phyloP scores from a whole-genome alignment of 2,888 invertebrate genomes.

The Synergus japonicus region DNA sequence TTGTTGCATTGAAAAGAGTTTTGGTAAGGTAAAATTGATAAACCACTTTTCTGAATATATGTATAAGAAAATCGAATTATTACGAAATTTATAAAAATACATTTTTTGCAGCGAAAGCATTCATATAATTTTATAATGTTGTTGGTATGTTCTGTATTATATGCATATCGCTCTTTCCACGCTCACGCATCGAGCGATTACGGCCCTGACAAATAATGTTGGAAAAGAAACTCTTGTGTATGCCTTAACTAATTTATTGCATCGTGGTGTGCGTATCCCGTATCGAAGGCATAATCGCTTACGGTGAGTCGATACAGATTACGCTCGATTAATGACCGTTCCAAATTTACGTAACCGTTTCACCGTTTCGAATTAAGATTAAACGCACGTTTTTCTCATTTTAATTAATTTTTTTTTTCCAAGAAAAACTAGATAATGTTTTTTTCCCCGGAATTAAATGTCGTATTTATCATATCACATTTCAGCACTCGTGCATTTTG shows the following conservation, averaged over 20 bases:
- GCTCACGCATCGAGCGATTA: slow-evolving; percentile 32
- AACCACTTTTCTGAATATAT: background rate
- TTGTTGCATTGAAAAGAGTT: no score
- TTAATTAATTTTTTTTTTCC: slow-evolving; percentile 25
- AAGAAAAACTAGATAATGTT: slow-evolving; percentile 11
- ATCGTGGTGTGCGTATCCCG: slow-evolving; percentile 5
- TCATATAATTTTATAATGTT: slow-evolving; percentile 1
- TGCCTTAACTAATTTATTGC: slow-evolving; percentile 41
- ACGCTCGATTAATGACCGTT: slow-evolving; percentile 38
- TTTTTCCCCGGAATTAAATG: background rate
- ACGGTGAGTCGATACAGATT: slow-evolving; percentile 40
- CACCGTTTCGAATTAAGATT: slow-evolving; percentile 26
- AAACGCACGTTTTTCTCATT: slow-evolving; percentile 19
- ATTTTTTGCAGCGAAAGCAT: background rate
- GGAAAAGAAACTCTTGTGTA: slow-evolving; percentile 22
- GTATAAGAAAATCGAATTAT: slow-evolving; percentile 18
- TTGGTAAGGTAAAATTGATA: background rate
- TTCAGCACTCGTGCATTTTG: slow-evolving; percentile 13
- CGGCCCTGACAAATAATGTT: slow-evolving; percentile 25
- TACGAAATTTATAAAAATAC: background rate
- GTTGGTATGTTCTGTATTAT: slow-evolving; percentile 26
- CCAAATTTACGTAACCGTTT: slow-evolving; percentile 39
- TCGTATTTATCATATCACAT: slow-evolving; percentile 32
- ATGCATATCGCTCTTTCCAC: slow-evolving; percentile 26
- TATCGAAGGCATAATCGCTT: slow-evolving; percentile 38